phyloP scores from a whole-genome alignment of 2,113 vertebrate species.

The Mobula hypostoma region DNA sequence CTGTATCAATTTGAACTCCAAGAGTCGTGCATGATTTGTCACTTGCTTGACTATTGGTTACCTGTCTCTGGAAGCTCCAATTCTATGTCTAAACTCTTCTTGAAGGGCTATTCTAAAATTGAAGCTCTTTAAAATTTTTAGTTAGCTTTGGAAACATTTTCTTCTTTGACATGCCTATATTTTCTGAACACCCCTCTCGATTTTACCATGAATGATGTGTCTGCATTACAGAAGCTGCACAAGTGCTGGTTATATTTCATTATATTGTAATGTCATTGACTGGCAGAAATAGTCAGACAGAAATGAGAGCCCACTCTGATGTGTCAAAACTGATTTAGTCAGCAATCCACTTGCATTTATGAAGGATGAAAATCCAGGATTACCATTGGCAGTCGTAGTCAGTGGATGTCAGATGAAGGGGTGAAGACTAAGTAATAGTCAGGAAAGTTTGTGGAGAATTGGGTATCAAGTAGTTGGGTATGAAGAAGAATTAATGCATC shows the following conservation, averaged over 20 bases:
- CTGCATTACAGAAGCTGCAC: too few species aligned
- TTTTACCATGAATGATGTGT: too few species aligned
- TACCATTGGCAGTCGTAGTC: neutral
- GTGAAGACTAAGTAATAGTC: neutral
- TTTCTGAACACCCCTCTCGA: too few species aligned
- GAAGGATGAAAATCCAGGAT: neutral
- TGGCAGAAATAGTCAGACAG: too few species aligned
- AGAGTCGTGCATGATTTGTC: neutral
- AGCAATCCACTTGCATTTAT: neutral
- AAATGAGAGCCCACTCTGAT: too few species aligned
- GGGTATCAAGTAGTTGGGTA: neutral
- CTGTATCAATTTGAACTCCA: too few species aligned
- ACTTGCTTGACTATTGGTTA: neutral
- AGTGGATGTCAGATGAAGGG: neutral
- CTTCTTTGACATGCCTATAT: too few species aligned
- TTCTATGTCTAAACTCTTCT: neutral
- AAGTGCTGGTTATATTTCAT: too few species aligned
- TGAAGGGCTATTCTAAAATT: neutral
- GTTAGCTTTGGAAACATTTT: neutral
- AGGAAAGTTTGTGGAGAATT: neutral
- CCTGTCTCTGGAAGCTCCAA: neutral
- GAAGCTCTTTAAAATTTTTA: neutral
- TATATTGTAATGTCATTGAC: too few species aligned
- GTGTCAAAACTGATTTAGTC: too few species aligned
- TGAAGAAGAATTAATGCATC: too few species aligned